Base-by-base conservation (phyloP, 1,140 invertebrate species). In the Lasaia peninsularis region DNA sequence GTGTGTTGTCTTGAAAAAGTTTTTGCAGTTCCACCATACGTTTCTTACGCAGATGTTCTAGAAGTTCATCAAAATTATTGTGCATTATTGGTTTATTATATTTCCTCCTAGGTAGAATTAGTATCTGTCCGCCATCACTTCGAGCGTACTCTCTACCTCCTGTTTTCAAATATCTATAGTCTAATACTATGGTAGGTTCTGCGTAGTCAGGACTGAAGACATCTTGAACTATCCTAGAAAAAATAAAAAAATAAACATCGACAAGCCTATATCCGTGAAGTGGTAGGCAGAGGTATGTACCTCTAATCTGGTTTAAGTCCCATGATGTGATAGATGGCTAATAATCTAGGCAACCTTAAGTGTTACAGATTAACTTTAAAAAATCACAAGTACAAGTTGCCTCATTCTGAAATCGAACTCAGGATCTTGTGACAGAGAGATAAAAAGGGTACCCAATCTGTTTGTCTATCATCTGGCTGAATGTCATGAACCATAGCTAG, bases 161-260 rank as follows among this genome's bases (percentile, higher is more conserved):
- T 0, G 73, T 67, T 59, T 80, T 84, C 18, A 79, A 31, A 64
- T 82, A 84, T 56, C 82, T 69, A 56, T 82, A 86, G 69, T 86
- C 82, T 32, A 86, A 54, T 16, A 84, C 63, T 55, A 69, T 69
- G 2, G 67, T 75, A 0, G 80, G 82, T 48, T 86, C 72, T 49
- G 67, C 62, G 62, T 77, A 84, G 16, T 79, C 75, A 5, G 83
- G 83, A 44, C 74, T 79, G 55, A 72, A 80, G 10, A 75, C 70
- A 20, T 76, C 67, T 53, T 65, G 60, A 9, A 86, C 75, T 37
- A 86, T 78, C 37, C 82, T 85, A 68, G 50, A 52, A 24, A 54
- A 57, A 37, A 12, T 51, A 9, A 18, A 2, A 33, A 11, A 8
- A 14, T 14, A 6, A 1, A 37, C n/a, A 37, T 37, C 12, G n/a